Base-by-base conservation (phyloP, 2,888 invertebrate species). In the Drosophila paramelanica region DNA sequence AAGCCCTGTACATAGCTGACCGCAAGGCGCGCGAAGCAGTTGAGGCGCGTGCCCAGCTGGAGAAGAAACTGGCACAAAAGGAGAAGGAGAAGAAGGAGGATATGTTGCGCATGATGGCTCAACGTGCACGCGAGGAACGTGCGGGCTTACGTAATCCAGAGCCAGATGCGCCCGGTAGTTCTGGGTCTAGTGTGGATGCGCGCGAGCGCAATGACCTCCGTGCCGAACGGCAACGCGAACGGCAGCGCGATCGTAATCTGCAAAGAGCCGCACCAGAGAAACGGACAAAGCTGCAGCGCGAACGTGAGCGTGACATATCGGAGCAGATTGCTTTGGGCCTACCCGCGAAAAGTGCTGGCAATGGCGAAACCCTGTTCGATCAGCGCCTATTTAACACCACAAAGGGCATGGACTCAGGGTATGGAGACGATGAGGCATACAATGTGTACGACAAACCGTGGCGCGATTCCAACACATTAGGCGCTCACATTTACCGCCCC, bases 61-160 rank as follows among this genome's bases (percentile, higher is more conserved):
- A 99, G 92, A 97, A 98, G 93, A 97, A 98, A 93, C 92, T 99
- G 77, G 99, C 99, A 0, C 98, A 99, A 91, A 97, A 99, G 84
- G 99, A 99, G 91, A 99, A 99, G 91, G 99, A 99, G 91, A 97
- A 97, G 93, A 98, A 98, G 87, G 99, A 99, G 91, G 99, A 99
- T 79, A 96, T 97, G 93, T 93, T 99, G 87, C 94, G 98, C 45
- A 95, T 96, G 92, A 93, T 99, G 91, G 99, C 99, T 3, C 98
- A 98, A 91, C 96, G 97, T 89, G 99, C 99, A 0, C 94, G 99
- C 59, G 99, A 99, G 83, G 98, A 99, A 89, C 94, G 99, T 67
- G 98, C 98, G 38, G 99, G 98, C 69, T 45, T 93, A 6, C 89
- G 93, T 5, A 88, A 91, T 73, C 89, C 91, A n/a, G 87, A 93